Percentiles rank a stretch among this genome's conserved stretches.
phyloP scores from a whole-genome alignment of 2,888 invertebrate genomes.

The Ischnus inquisitorius region DNA sequence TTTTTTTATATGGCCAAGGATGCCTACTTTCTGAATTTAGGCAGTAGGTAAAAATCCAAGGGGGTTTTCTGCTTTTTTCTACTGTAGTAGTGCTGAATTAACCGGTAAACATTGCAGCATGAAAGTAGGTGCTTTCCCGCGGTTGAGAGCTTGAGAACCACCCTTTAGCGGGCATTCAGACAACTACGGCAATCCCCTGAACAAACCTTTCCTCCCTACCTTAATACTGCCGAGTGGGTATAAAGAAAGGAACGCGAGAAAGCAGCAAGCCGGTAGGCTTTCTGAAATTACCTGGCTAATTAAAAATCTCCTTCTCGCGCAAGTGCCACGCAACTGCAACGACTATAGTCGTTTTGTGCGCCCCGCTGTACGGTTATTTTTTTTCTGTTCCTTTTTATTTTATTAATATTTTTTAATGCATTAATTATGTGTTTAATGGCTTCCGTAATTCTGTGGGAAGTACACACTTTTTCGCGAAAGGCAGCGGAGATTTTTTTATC shows the following conservation, averaged over 20 bases:
- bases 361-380: background rate
- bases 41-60: background rate
- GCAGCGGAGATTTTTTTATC: background rate
- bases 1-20: constrained; percentile 20
- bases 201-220: constrained; percentile 60
- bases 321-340: constrained; percentile 38
- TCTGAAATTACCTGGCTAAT: constrained; percentile 69
- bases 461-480: background rate
- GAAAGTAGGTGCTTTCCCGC: constrained; percentile 70
- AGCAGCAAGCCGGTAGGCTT: constrained; percentile 55
- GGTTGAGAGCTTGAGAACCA: constrained; percentile 73
- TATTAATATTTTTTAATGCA: constrained; percentile 22
- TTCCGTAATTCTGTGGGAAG: background rate
- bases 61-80: constrained; percentile 59
- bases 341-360: constrained; percentile 6
- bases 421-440: constrained; percentile 18
- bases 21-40: constrained; percentile 54
- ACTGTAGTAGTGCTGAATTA: constrained; percentile 56
- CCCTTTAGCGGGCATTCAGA: constrained; percentile 74
- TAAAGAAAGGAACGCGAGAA: constrained; percentile 42
- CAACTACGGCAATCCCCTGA: constrained; percentile 66
- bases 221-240: constrained; percentile 26
- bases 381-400: constrained; percentile 12
- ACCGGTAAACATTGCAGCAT: constrained; percentile 67
- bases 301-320: constrained; percentile 64